A percentile compares a stretch with the other conserved stretches of the same genome.
phyloP scores from a whole-genome alignment of 1,140 invertebrate genomes.

The Pachyrhynchus sulphureomaculatus region DNA sequence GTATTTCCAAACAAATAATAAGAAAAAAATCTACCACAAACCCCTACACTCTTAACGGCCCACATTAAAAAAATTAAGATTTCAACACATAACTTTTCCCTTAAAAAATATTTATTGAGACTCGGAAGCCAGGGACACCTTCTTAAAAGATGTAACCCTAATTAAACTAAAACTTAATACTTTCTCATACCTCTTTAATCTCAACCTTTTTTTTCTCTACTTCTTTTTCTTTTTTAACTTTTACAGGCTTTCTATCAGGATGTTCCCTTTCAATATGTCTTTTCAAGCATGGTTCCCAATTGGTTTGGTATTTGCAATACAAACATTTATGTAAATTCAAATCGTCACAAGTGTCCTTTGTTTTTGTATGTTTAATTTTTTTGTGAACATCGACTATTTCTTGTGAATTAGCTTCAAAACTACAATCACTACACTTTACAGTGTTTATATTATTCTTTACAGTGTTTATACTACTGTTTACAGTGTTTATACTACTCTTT shows the following conservation, averaged over 20 bases:
- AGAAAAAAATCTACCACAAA: no score
- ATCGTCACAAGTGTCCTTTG: not conserved
- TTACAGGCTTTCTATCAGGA: not conserved
- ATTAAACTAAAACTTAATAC: no score
- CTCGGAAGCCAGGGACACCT: no score
- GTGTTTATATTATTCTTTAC: not conserved
- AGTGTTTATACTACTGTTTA: no score
- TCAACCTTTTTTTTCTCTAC: not conserved
- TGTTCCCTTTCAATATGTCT: slow-evolving; percentile 23
- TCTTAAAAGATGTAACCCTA: no score
- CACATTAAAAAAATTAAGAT: no score
- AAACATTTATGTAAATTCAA: slow-evolving; percentile 15
- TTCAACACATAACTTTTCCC: no score
- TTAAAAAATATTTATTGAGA: no score
- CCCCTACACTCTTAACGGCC: no score
- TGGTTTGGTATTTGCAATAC: slow-evolving; percentile 26
- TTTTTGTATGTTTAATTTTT: slow-evolving; percentile 16
- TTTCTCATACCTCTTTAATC: no score
- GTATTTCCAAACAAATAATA: no score
- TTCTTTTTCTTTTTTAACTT: slow-evolving; percentile 17
- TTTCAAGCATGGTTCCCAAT: slow-evolving; percentile 31
- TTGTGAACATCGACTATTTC: slow-evolving; percentile 20
- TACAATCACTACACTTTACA: slow-evolving; percentile 21
- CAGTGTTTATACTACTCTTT: no score
- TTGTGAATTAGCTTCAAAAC: slow-evolving; percentile 7